phyloP scores from a whole-genome alignment of 2,113 vertebrate species.

The Indicator maculatus region DNA sequence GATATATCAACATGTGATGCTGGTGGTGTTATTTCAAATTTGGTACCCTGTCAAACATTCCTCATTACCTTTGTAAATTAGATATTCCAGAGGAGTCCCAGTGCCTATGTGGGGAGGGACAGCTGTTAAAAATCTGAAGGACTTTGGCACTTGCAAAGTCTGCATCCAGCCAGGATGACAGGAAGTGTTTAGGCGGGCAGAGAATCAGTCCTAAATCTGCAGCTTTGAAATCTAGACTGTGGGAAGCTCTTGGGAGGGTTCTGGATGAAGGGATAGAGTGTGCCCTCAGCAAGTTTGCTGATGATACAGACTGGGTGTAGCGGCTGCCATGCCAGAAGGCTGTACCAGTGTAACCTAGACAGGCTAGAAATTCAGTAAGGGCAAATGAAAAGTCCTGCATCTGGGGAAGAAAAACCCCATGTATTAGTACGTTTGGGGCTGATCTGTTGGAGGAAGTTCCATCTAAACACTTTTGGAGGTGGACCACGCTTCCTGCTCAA shows the following conservation, averaged over 20 bases:
- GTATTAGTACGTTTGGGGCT: too few species aligned
- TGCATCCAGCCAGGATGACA: background rate
- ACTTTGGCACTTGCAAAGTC: rapidly evolving
- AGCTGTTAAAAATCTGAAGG: background rate
- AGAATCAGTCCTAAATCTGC: background rate
- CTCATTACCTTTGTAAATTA: background rate
- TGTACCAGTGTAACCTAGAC: too few species aligned
- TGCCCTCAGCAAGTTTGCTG: too few species aligned
- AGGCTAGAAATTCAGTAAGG: too few species aligned
- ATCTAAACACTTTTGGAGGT: background rate
- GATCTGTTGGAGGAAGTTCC: too few species aligned
- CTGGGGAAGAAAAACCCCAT: too few species aligned
- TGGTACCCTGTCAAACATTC: background rate
- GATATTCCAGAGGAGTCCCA: background rate
- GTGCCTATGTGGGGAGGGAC: background rate
- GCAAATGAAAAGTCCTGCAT: too few species aligned
- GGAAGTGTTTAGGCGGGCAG: background rate
- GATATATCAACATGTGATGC: background rate
- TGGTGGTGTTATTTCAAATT: background rate
- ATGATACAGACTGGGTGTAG: too few species aligned
- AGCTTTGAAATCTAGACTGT: background rate
- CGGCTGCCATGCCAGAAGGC: too few species aligned
- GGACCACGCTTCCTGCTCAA: background rate
- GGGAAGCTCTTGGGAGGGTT: too few species aligned
- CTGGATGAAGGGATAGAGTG: too few species aligned